Conservation (phyloP, 2,113 vertebrate genomes). For the Blennius ocellaris region DNA sequence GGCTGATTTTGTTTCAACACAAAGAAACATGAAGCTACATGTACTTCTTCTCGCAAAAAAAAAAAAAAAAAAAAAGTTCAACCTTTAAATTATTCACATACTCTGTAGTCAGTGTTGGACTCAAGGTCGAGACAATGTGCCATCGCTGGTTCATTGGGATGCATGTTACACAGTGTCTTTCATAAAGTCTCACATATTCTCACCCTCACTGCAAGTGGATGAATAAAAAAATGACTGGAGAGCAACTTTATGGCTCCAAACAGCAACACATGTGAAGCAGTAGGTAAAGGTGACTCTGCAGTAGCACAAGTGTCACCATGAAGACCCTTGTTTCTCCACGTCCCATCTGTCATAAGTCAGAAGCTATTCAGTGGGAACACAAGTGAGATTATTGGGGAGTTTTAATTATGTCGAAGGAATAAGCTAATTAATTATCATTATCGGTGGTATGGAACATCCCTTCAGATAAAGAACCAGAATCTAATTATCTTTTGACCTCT, state of each 20-base stretch:
- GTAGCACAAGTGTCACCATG: slow-evolving; percentile 26
- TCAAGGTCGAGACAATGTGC: slow-evolving; percentile 41
- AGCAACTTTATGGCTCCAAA: neutral
- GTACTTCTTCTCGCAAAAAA: neutral
- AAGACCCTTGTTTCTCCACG: slow-evolving; percentile 15
- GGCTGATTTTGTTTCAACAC: slow-evolving; percentile 1
- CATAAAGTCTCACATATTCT: slow-evolving; percentile 13
- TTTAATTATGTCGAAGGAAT: slow-evolving; percentile 70
- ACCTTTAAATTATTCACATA: neutral
- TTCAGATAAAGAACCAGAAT: slow-evolving; percentile 62
- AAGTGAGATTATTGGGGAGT: slow-evolving; percentile 65
- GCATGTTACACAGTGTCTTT: slow-evolving; percentile 21
- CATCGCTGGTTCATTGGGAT: slow-evolving; percentile 16
- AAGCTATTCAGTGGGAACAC: slow-evolving; percentile 65
- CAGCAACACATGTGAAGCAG: neutral
- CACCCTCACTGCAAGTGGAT: slow-evolving; percentile 12
- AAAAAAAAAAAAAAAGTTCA: too few relatives aligned
- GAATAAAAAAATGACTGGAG: slow-evolving; percentile 5
- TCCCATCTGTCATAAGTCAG: slow-evolving; percentile 53
- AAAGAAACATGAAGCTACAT: neutral
- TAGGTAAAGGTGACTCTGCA: slow-evolving; percentile 14
- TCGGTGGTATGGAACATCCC: slow-evolving; percentile 62
- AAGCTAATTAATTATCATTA: slow-evolving; percentile 75
- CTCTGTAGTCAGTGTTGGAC: neutral
- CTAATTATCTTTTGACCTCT: slow-evolving; percentile 68